Conservation (phyloP, 2,888 invertebrate species). For the Panorpa germanica region DNA sequence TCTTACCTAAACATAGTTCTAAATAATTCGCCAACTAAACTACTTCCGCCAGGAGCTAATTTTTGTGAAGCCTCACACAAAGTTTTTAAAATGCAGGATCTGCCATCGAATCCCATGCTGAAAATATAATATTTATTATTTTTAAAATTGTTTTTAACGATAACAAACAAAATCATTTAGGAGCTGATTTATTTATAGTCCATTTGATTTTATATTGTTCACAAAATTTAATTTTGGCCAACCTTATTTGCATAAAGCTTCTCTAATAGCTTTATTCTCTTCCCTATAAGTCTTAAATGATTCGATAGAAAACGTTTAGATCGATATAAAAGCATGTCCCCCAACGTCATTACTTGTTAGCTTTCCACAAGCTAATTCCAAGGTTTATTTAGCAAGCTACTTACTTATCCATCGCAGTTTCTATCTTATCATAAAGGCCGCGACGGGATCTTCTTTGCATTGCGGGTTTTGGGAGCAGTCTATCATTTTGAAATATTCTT, state of each 20-base stretch:
- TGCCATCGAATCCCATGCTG: slow-evolving; percentile 60
- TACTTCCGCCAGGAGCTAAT: slow-evolving; percentile 36
- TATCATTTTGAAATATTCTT: slow-evolving; percentile 25
- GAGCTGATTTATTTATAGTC: too few relatives aligned
- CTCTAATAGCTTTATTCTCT: too few relatives aligned
- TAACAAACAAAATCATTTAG: not conserved
- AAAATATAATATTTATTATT: slow-evolving; percentile 18
- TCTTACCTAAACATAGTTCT: slow-evolving; percentile 49
- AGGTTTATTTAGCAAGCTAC: too few relatives aligned
- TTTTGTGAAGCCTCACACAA: slow-evolving; percentile 53
- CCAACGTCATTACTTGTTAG: too few relatives aligned
- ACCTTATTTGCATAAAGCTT: too few relatives aligned
- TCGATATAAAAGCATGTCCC: too few relatives aligned
- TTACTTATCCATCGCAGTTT: slow-evolving; percentile 49
- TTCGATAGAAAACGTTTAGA: too few relatives aligned
- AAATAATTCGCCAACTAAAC: slow-evolving; percentile 49
- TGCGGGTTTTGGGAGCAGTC: slow-evolving; percentile 21
- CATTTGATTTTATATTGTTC: too few relatives aligned
- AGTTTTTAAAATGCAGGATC: slow-evolving; percentile 47
- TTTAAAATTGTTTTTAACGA: too few relatives aligned
- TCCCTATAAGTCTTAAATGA: too few relatives aligned
- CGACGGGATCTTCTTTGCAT: slow-evolving; percentile 40
- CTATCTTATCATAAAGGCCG: slow-evolving; percentile 47
- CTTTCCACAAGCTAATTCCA: too few relatives aligned
- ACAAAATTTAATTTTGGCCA: too few relatives aligned